phyloP scores from a whole-genome alignment of 2,113 vertebrate genomes.

The Plestiodon gilberti region DNA sequence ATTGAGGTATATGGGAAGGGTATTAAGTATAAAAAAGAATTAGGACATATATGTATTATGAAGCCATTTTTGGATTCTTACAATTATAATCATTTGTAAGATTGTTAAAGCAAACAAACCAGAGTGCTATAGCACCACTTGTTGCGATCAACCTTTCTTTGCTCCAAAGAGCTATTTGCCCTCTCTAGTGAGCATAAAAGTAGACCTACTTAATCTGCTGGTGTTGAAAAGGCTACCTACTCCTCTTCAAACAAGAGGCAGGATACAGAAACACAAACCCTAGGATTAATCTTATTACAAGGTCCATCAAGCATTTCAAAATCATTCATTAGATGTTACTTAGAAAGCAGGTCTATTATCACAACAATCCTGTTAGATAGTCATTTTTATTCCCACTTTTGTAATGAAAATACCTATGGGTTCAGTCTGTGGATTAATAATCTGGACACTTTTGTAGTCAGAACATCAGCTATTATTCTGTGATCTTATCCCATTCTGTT shows the following conservation, averaged over 20 bases:
- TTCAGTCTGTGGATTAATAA: not conserved
- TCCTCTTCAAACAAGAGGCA: not conserved
- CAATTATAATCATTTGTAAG: fast-evolving
- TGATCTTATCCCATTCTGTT: not conserved
- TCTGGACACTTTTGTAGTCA: not conserved
- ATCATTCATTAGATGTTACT: not conserved
- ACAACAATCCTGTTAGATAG: not conserved
- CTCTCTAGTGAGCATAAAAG: not conserved
- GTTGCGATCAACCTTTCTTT: not conserved
- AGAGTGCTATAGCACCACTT: not conserved
- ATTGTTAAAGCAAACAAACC: not conserved
- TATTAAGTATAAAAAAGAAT: constrained; percentile 50
- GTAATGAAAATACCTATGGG: not conserved
- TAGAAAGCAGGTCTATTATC: not conserved
- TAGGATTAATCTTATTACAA: not conserved
- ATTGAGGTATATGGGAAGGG: constrained; percentile 57
- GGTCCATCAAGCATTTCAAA: not conserved
- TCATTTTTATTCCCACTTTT: not conserved
- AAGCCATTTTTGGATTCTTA: not conserved
- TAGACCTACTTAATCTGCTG: not conserved
- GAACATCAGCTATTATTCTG: not conserved
- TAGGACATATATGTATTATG: constrained; percentile 48
- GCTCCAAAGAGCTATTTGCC: not conserved
- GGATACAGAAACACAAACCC: not conserved
- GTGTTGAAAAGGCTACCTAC: not conserved